A percentile compares a stretch with the other conserved stretches of the same genome.
phyloP scores from a whole-genome alignment of 1,140 invertebrate genomes.

The Zaprionus africanus region DNA sequence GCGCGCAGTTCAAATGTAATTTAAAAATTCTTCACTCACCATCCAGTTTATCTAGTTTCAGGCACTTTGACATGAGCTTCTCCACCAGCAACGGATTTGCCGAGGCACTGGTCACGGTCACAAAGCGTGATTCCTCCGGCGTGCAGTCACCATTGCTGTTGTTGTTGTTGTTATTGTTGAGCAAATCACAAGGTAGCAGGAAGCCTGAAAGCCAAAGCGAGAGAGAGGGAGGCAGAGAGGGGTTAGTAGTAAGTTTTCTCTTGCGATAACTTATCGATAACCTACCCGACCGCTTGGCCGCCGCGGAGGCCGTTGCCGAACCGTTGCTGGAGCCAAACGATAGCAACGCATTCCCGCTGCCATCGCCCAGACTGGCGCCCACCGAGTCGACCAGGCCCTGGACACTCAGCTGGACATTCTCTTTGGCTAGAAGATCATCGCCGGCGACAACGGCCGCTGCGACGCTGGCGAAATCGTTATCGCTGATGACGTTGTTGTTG shows the following conservation, averaged over 20 bases:
- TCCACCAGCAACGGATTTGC: slow-evolving; percentile 81
- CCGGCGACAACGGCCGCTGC: slow-evolving; percentile 64
- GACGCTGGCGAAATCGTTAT: slow-evolving; percentile 70
- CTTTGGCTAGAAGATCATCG: slow-evolving; percentile 71
- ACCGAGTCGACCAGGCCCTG: slow-evolving; percentile 68
- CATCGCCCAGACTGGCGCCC: slow-evolving; percentile 60
- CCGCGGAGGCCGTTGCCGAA: slow-evolving; percentile 33
- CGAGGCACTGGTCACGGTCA: slow-evolving; percentile 73
- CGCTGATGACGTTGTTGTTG: slow-evolving; percentile 75
- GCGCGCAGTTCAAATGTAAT: slow-evolving; percentile 8
- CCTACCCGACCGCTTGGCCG: slow-evolving; percentile 44
- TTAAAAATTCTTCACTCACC: slow-evolving; percentile 54
- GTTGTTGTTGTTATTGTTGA: slow-evolving; percentile 58
- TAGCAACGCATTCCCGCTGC: slow-evolving; percentile 42
- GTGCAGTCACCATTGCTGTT: slow-evolving; percentile 52
- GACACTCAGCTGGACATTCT: slow-evolving; percentile 67
- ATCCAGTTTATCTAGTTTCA: slow-evolving; percentile 64
- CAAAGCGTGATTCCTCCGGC: slow-evolving; percentile 71
- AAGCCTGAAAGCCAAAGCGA: slow-evolving; percentile 11
- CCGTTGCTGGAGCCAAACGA: slow-evolving; percentile 55
- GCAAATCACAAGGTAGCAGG: slow-evolving; percentile 61
- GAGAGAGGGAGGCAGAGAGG: not conserved
- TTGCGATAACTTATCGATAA: not conserved
- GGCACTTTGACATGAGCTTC: slow-evolving; percentile 79
- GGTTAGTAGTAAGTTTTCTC: not conserved